phyloP scores from a whole-genome alignment of 2,113 vertebrate genomes.

The Platycercus adscitus region DNA sequence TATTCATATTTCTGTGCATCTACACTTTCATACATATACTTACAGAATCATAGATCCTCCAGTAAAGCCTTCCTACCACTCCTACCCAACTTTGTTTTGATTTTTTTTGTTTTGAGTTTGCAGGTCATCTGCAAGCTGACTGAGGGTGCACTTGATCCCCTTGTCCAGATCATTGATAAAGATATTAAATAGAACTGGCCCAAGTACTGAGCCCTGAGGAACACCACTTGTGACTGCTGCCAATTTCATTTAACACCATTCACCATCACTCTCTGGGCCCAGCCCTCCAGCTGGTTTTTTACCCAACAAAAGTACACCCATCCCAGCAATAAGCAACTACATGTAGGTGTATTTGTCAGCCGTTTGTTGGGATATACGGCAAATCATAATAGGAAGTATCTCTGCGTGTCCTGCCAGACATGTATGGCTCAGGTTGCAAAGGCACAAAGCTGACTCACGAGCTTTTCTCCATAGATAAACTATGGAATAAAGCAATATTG shows the following conservation, averaged over 20 bases:
- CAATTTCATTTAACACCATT: neutral
- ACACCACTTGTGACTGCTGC: rapidly evolving
- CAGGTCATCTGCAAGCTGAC: neutral
- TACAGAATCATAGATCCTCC: neutral
- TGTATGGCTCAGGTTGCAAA: neutral
- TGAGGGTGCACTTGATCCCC: neutral
- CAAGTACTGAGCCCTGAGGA: neutral
- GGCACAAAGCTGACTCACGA: neutral
- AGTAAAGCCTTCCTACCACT: neutral
- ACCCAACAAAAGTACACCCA: rapidly evolving
- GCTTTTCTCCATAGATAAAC: neutral
- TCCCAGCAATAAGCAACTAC: neutral
- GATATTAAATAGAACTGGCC: neutral
- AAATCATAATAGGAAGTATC: neutral
- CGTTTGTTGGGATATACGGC: neutral
- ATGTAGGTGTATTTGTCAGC: neutral
- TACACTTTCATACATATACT: neutral
- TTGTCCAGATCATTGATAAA: rapidly evolving
- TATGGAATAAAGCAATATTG: rapidly evolving
- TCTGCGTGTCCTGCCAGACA: neutral
- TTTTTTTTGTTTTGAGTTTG: too few relatives aligned
- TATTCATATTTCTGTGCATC: neutral
- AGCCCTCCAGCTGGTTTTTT: rapidly evolving
- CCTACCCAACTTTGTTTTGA: neutral
- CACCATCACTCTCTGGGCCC: neutral